Conservation (phyloP, 2,888 invertebrate species). For the Pandemis heparana region DNA sequence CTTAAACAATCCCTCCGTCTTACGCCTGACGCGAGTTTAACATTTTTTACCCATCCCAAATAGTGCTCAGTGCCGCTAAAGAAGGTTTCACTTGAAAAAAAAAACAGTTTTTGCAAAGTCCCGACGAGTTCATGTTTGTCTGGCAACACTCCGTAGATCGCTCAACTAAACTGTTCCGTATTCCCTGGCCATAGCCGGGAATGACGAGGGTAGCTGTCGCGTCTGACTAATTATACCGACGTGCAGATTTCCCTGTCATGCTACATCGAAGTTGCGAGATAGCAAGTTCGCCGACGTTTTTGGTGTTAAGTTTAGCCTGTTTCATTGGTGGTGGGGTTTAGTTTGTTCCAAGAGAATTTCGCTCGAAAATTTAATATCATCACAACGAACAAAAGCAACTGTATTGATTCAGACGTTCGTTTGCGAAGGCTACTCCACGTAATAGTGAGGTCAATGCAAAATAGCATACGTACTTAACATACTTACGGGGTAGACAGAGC, state of each 20-base stretch:
- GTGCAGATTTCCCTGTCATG: constrained; percentile 25
- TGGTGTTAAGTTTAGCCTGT: not conserved
- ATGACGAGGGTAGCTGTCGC: constrained; percentile 16
- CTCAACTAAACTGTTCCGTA: not conserved
- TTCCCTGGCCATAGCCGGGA: not conserved
- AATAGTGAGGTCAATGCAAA: no score
- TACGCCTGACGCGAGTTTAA: no score
- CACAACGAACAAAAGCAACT: no score
- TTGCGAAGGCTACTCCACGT: no score
- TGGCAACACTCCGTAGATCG: not conserved
- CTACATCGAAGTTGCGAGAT: constrained; percentile 11
- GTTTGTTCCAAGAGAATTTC: not conserved
- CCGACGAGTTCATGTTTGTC: not conserved
- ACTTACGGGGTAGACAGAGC: no score
- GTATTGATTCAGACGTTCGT: no score
- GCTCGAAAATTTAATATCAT: no score
- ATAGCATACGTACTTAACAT: no score
- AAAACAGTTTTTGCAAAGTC: not conserved
- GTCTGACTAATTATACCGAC: constrained; percentile 15
- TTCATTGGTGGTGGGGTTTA: not conserved
- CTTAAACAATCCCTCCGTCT: no score
- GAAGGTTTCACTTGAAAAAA: no score
- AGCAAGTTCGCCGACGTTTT: not conserved
- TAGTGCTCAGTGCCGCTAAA: no score
- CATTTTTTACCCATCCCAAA: no score